Evolutionary conservation across 2,797 vertebrate species (phyloP), one percentile per base, ranked within the genome.

Genomic region (Sebastes reedi): DNA sequence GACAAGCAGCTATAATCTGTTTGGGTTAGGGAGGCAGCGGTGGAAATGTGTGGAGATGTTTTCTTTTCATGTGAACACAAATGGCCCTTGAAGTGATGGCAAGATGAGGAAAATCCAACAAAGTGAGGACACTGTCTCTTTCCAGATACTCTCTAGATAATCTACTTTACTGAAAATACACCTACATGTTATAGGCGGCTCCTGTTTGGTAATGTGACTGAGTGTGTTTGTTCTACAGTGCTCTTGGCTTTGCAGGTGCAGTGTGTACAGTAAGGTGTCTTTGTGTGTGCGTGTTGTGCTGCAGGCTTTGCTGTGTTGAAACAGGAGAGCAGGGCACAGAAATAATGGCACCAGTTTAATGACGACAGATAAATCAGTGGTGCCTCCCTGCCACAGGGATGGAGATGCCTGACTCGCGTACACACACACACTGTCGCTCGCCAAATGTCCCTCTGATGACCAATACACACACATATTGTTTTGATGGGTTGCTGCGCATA

Each of bases 351-450:
- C 64, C 95, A 95, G 96, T 97, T 97, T 97, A 97, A 97, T 97
- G 97, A 97, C 96, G 94, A 96, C 94, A 96, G 95, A 97, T 97
- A 97, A 97, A 97, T 97, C 97, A 97, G 95, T 95, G 96, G 97
- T 97, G 96, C 97, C 96, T 96, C 95, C 92, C 96, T 97, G 96
- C 96, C 96, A 97, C 94, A 94, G 95, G 96, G 96, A 97, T 96
- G 96, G 96, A 96, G 95, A 96, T 97, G 95, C 95, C 80, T 79
- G 22, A 11, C 46, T 50, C 46, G 2, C 30, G 20, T 62, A 67
- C 36, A 77, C 52, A 78, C 36, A 79, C 36, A 64, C 24, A 50
- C 24, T 62, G 58, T 60, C 67, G 18, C 27, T 68, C 55, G 66
- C 67, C 64, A 56, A 87, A 89, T 81, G 77, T 79, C 65, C 64